Conservation (phyloP, 2,113 vertebrate species). For the Corythornis madagascariensis region DNA sequence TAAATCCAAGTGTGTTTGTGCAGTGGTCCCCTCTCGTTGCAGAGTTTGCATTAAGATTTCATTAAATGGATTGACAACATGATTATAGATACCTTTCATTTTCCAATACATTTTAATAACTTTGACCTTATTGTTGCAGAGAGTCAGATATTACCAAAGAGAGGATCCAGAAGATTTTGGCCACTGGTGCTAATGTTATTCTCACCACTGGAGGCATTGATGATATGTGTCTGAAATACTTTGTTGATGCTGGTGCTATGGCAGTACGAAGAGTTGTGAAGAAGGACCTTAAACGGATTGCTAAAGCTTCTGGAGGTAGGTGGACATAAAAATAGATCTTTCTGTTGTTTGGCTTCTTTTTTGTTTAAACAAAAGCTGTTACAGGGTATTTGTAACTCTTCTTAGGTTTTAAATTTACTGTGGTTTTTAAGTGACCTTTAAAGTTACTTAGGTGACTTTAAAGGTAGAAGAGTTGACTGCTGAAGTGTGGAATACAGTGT, state of each 20-base stretch:
- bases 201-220: slow-evolving; percentile 96
- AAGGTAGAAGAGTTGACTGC: background rate
- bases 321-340: background rate
- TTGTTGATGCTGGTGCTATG: slow-evolving; percentile 93
- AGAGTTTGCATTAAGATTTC: background rate
- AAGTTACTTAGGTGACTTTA: too few species aligned
- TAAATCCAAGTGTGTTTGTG: background rate
- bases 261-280: slow-evolving; percentile 94
- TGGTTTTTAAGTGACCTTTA: background rate
- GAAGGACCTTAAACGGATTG: slow-evolving; percentile 93
- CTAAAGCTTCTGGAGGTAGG: slow-evolving; percentile 94
- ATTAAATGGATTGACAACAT: background rate
- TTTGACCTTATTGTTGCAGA: slow-evolving; percentile 62
- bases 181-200: slow-evolving; percentile 91
- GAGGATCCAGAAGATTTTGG: slow-evolving; percentile 95
- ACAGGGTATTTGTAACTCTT: background rate
- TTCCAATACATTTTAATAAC: background rate
- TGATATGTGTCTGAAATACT: slow-evolving; percentile 98
- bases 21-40: background rate
- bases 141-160: slow-evolving; percentile 98
- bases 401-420: background rate
- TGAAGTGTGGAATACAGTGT: background rate
- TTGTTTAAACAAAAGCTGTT: background rate
- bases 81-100: background rate
- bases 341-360: too few species aligned